These are phyloP conservation scores for Heliconius hermathena DNA, from an alignment of 1,140 invertebrate species.

Conservation along the genomic window DNA sequence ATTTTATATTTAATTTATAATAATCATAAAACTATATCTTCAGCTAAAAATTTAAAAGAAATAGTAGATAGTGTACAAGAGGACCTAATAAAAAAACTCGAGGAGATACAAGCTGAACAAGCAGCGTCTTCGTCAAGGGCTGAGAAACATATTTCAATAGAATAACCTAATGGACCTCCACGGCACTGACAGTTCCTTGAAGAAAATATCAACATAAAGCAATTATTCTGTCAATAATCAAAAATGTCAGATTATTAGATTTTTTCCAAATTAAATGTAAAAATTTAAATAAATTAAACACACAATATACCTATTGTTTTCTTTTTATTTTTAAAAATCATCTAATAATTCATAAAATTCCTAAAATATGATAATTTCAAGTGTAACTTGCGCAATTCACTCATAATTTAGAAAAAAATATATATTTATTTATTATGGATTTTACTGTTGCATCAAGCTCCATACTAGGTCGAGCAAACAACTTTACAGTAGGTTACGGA, in stretches of 20 bases:
- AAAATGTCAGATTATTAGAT: slow-evolving; percentile 13
- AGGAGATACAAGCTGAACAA: slow-evolving; percentile 66
- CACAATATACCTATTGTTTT: neutral
- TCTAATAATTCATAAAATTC: neutral
- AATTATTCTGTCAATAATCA: slow-evolving; percentile 25
- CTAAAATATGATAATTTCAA: slow-evolving; percentile 7
- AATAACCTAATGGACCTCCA: slow-evolving; percentile 26
- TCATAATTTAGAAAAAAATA: neutral
- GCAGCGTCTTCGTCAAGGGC: slow-evolving; percentile 35
- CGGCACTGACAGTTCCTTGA: slow-evolving; percentile 13
- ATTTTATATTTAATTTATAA: no score
- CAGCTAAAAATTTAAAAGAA: slow-evolving; percentile 76
- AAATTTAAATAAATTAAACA: slow-evolving; percentile 27
- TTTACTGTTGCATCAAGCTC: neutral
- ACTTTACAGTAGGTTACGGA: neutral
- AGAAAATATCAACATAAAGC: slow-evolving; percentile 25
- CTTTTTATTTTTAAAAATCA: neutral
- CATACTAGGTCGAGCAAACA: neutral
- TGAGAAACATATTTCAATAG: slow-evolving; percentile 28
- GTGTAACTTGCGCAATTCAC: neutral
- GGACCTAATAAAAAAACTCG: slow-evolving; percentile 70
- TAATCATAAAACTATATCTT: neutral
- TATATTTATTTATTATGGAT: slow-evolving; percentile 1
- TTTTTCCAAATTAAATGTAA: slow-evolving; percentile 40
- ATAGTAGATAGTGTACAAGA: slow-evolving; percentile 76